Evolutionary conservation across 1,140 invertebrate genomes (phyloP), one percentile per base, ranked within the genome.

Genomic region (Tetragonula clypearis): DNA sequence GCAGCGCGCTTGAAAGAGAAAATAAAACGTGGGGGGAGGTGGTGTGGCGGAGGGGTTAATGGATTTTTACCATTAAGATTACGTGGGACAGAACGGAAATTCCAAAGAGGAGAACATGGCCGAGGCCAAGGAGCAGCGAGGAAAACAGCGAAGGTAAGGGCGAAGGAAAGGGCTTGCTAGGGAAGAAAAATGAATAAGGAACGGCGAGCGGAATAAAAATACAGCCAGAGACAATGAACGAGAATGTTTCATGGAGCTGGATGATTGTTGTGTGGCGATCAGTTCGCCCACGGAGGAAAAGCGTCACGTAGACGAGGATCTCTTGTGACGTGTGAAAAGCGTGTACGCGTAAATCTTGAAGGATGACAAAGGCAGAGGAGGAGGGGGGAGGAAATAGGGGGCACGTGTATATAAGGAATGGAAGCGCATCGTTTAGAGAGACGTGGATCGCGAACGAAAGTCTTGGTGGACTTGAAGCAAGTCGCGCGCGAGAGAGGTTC

Each of bases 211-310:
- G 82, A 71, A 84, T 79, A 79, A 84, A 84, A 84, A 84, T 79
- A 79, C 9, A 66, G 41, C n/a, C 23, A 66, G 35, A 79, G 76
- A 84, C 75, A 84, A 60, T 62, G 81, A 19, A 49, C 66, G 65
- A 30, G 87, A 88, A 88, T 86, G 87, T 88, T 88, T 88, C 77
- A 88, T 82, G 83, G 87, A 79, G 78, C 69, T 82, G 62, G 83
- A 88, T 88, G 79, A 84, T 84, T 84, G 82, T 84, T 84, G 75
- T 21, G 56, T 21, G 66, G 56, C 35, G 82, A 84, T 84, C 82
- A 79, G 76, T 56, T 75, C 49, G 35, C 35, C 14, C 1, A 19
- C n/a, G 23, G n/a, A 23, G 69, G 55, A 30, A 82, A 84, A 79
- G 76, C 26, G 76, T 84, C 82, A 79, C 82, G 82, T 82, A 76